Percentiles rank a stretch among this genome's conserved stretches.
Conservation (phyloP, 2,888 invertebrate genomes). For the Neoascia interrupta region DNA sequence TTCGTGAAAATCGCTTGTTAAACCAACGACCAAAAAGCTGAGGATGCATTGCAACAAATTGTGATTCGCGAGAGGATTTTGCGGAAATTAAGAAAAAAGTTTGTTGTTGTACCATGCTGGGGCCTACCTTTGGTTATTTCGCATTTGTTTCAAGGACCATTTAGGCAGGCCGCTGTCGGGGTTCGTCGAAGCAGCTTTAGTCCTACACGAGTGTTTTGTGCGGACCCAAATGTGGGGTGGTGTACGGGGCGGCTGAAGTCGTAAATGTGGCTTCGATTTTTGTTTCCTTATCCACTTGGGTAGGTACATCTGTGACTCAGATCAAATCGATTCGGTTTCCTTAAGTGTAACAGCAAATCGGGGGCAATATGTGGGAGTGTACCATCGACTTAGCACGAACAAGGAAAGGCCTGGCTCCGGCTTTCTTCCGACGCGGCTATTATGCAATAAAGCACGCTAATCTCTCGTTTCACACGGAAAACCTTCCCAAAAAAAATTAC, state of each 20-base stretch:
- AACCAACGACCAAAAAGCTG: conserved; percentile 24
- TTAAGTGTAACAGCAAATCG: neutral
- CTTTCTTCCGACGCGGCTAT: too few species aligned
- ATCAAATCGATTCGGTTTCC: conserved; percentile 29
- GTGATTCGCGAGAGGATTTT: neutral
- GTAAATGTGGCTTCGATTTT: too few species aligned
- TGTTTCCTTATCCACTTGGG: neutral
- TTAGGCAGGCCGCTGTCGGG: neutral
- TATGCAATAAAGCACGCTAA: conserved; percentile 51
- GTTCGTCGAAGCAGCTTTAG: too few species aligned
- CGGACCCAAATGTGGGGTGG: too few species aligned
- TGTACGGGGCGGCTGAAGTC: too few species aligned
- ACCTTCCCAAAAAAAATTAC: too few species aligned
- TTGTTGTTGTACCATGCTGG: neutral
- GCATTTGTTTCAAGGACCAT: conserved; percentile 51
- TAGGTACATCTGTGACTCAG: conserved; percentile 45
- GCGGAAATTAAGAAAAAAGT: neutral
- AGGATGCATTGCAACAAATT: conserved; percentile 19
- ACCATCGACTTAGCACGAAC: neutral
- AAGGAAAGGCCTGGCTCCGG: neutral
- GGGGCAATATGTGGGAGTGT: conserved; percentile 7
- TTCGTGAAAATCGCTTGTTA: neutral
- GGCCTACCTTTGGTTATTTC: neutral
- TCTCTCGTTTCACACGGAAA: conserved; percentile 23
- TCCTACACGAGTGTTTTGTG: too few species aligned